phyloP scores from a whole-genome alignment of 2,888 invertebrate species.

The Ypsolopha scabrella region DNA sequence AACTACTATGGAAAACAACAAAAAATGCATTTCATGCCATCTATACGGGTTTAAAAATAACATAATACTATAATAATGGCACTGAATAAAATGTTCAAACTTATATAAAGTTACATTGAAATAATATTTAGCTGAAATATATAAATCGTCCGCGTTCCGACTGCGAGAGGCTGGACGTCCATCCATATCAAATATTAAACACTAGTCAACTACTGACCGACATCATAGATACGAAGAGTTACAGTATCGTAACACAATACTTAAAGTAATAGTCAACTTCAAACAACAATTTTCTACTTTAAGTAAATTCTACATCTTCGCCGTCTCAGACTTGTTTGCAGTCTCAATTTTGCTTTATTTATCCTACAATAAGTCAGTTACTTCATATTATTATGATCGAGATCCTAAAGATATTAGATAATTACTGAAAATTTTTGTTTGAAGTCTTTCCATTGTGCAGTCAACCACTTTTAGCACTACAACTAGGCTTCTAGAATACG shows the following conservation, averaged over 20 bases:
- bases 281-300: constrained; percentile 49
- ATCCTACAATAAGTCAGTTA: not conserved
- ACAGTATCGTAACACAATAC: not conserved
- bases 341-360: constrained; percentile 21
- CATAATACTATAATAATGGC: constrained; percentile 64
- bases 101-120: not conserved
- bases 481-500: no score
- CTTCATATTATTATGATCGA: no score
- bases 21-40: constrained; percentile 64
- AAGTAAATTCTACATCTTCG: constrained; percentile 23
- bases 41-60: constrained; percentile 59
- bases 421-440: constrained; percentile 43
- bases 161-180: no score
- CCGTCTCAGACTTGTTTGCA: constrained; percentile 46
- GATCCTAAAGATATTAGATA: constrained; percentile 11
- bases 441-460: constrained; percentile 19
- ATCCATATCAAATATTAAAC: not conserved
- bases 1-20: constrained; percentile 24
- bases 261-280: constrained; percentile 20
- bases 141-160: not conserved
- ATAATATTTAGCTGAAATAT: not conserved
- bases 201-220: constrained; percentile 1
- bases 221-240: not conserved
- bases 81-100: constrained; percentile 50
- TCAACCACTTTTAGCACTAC: no score